phyloP scores from a whole-genome alignment of 2,797 vertebrate genomes.

The Alfaro cultratus region DNA sequence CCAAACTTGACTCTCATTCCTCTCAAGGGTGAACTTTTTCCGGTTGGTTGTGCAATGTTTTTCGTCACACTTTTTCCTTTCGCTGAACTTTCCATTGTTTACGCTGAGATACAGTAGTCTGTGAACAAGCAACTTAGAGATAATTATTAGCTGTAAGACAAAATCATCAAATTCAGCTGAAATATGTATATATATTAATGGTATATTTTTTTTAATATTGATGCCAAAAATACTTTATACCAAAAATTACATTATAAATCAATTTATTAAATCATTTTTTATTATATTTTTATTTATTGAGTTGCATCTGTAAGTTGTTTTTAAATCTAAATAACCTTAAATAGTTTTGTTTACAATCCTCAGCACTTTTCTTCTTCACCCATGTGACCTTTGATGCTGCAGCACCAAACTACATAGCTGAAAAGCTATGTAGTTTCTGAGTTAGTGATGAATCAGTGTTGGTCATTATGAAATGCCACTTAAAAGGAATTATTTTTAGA shows the following conservation, averaged over 20 bases:
- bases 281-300: not conserved
- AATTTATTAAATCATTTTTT: not conserved
- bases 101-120: not conserved
- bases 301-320: not conserved
- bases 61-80: not conserved
- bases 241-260: not conserved
- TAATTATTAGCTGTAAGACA: not conserved
- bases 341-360: not conserved
- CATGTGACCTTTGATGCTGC: not conserved
- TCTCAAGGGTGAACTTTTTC: not conserved
- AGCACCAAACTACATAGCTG: too few species aligned
- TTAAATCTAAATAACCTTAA: not conserved
- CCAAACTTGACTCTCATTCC: not conserved
- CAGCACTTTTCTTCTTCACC: not conserved
- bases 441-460: not conserved
- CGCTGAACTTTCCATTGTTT: not conserved
- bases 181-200: not conserved
- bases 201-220: too few species aligned
- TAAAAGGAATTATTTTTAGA: slow-evolving; percentile 1
- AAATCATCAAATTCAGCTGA: not conserved
- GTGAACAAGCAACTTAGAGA: not conserved
- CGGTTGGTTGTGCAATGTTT: not conserved
- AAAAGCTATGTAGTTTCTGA: not conserved
- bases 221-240: not conserved
- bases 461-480: not conserved